Conservation (phyloP, 2,888 invertebrate genomes). For the Lithophane leautieri region DNA sequence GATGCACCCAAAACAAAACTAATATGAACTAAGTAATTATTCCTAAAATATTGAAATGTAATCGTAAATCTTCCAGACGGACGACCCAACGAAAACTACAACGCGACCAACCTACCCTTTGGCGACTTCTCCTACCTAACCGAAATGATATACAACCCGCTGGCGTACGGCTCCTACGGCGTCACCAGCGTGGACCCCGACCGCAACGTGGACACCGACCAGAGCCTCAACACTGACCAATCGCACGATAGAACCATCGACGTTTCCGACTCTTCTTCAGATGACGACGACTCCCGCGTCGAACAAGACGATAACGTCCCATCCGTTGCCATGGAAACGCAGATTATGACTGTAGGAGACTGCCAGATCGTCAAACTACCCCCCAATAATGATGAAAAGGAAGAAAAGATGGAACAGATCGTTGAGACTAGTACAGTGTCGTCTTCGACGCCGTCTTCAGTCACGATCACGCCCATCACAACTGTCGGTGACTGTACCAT, state of each 20-base stretch:
- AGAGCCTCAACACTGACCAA: conserved; percentile 71
- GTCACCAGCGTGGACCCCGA: conserved; percentile 82
- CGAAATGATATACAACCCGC: conserved; percentile 88
- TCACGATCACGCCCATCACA: conserved; percentile 87
- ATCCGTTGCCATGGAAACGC: conserved; percentile 82
- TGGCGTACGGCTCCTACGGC: conserved; percentile 81
- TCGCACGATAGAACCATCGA: conserved; percentile 85
- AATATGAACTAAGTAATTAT: not conserved
- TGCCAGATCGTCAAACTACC: conserved; percentile 88
- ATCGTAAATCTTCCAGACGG: conserved; percentile 77
- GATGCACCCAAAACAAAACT: conserved; percentile 41
- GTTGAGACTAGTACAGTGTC: conserved; percentile 72
- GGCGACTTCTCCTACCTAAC: conserved; percentile 90
- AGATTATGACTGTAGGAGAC: conserved; percentile 89
- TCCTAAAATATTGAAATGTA: not conserved
- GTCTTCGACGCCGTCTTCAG: conserved; percentile 80
- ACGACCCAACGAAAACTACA: conserved; percentile 89
- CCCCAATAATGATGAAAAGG: conserved; percentile 78
- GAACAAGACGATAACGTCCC: conserved; percentile 83
- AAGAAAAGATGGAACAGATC: conserved; percentile 75
- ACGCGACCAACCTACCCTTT: conserved; percentile 89
- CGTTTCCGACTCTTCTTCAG: conserved; percentile 84
- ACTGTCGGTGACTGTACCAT: conserved; percentile 89
- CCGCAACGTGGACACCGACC: conserved; percentile 79
- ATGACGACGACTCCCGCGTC: conserved; percentile 82